Percentiles rank a stretch among this genome's conserved stretches.
Conservation (phyloP, 2,113 vertebrate genomes). For the Neotoma lepida region DNA sequence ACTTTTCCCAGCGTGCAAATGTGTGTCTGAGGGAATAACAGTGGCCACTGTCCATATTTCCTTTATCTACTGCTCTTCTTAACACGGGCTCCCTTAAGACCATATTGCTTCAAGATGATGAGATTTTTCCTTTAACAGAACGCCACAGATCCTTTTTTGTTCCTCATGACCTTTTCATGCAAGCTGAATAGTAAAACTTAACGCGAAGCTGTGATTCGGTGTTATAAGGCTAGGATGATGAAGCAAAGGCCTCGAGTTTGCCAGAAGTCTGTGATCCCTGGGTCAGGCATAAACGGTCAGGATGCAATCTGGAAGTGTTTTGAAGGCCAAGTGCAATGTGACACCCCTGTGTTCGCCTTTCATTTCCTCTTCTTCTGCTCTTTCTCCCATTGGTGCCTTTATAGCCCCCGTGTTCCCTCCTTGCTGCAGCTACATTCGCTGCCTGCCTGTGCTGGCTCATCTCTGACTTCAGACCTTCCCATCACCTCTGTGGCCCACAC, state of each 20-base stretch:
- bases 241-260: conserved; percentile 26
- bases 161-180: conserved; percentile 44
- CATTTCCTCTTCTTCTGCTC: conserved; percentile 57
- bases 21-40: background rate
- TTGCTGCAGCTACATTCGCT: background rate
- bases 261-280: conserved; percentile 53
- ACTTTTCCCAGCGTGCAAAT: background rate
- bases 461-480: background rate
- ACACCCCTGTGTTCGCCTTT: conserved; percentile 38
- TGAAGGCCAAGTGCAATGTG: conserved; percentile 64
- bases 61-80: background rate
- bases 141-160: conserved; percentile 38
- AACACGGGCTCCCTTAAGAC: background rate
- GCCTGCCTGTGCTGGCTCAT: background rate
- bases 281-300: background rate
- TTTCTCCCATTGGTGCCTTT: background rate
- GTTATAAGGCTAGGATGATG: conserved; percentile 37
- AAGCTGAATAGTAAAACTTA: conserved; percentile 46
- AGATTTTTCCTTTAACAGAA: conserved; percentile 62
- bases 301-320: conserved; percentile 65
- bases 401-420: background rate
- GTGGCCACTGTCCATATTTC: background rate
- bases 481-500: background rate
- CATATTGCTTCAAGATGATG: conserved; percentile 42
- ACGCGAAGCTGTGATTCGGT: conserved; percentile 30